phyloP scores from a whole-genome alignment of 2,888 invertebrate species.

The Syritta pipiens region DNA sequence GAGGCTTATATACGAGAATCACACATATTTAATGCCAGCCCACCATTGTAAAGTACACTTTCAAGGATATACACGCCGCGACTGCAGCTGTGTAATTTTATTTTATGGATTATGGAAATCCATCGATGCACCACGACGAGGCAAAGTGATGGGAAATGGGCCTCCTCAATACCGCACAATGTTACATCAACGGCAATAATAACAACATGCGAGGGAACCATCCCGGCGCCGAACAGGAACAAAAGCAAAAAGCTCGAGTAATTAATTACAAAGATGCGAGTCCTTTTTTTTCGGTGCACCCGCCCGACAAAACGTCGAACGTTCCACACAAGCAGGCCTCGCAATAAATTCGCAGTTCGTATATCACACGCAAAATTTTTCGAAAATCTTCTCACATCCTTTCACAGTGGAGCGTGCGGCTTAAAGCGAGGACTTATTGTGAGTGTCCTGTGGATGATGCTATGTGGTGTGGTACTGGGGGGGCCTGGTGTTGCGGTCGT shows the following conservation, averaged over 20 bases:
- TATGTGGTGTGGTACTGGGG: not conserved
- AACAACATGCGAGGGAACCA: not conserved
- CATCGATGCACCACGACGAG: constrained; percentile 10
- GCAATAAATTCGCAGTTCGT: constrained; percentile 30
- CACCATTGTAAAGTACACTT: not conserved
- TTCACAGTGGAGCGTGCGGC: not conserved
- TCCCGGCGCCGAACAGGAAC: not conserved
- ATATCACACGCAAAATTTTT: constrained; percentile 1
- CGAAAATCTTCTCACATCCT: constrained; percentile 31
- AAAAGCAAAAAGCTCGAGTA: constrained; percentile 1
- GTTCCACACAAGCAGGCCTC: not conserved
- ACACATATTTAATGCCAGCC: constrained; percentile 31
- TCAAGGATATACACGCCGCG: not conserved
- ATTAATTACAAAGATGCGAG: constrained; percentile 23
- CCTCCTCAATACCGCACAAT: not conserved
- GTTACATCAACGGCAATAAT: not conserved
- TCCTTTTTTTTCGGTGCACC: not conserved
- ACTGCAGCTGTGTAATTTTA: constrained; percentile 12
- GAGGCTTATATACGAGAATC: constrained; percentile 6
- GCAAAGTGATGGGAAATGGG: constrained; percentile 8
- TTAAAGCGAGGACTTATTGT: not conserved
- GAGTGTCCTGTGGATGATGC: not conserved
- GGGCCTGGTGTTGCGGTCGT: constrained; percentile 1
- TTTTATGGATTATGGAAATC: constrained; percentile 15
- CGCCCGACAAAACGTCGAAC: not conserved